Evolutionary conservation across 2,797 vertebrate genomes (phyloP).

Genomic region (Sebastes flavidus): DNA sequence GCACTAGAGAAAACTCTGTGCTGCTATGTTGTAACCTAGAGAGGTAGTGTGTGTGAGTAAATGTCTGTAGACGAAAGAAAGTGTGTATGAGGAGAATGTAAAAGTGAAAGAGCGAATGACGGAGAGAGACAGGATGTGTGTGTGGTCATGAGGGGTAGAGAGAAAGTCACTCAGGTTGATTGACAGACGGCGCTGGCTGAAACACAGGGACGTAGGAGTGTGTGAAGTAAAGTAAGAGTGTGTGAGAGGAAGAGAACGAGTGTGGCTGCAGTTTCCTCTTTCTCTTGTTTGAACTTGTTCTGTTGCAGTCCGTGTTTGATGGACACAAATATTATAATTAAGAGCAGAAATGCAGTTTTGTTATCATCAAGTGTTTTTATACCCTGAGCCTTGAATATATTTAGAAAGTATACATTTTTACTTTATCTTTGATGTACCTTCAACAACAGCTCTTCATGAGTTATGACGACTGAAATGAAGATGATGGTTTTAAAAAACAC

Average conservation of each 20-base stretch:
- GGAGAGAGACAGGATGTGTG: conserved; percentile 36
- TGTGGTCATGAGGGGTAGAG: conserved; percentile 30
- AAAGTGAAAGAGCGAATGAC: conserved; percentile 4
- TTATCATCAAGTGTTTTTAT: neutral
- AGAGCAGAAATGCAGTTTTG: neutral
- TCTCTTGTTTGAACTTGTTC: conserved; percentile 9
- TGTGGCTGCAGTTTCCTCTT: conserved; percentile 12
- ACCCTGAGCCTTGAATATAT: neutral
- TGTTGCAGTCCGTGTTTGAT: neutral
- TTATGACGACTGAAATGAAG: neutral
- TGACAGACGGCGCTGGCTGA: conserved; percentile 6
- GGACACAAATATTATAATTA: neutral
- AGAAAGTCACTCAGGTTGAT: conserved; percentile 39
- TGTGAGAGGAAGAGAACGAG: conserved; percentile 8
- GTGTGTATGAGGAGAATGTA: neutral
- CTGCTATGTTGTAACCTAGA: neutral
- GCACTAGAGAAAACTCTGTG: neutral
- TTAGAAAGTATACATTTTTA: neutral
- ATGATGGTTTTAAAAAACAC: neutral
- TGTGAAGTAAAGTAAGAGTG: neutral
- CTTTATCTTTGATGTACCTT: neutral
- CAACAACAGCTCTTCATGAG: neutral
- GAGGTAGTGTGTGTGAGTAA: neutral
- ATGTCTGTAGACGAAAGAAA: neutral
- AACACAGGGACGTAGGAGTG: conserved; percentile 2